Percentiles rank a stretch among this genome's conserved stretches.
phyloP scores from a whole-genome alignment of 2,797 vertebrate species.

The Pseudochirops corinnae region DNA sequence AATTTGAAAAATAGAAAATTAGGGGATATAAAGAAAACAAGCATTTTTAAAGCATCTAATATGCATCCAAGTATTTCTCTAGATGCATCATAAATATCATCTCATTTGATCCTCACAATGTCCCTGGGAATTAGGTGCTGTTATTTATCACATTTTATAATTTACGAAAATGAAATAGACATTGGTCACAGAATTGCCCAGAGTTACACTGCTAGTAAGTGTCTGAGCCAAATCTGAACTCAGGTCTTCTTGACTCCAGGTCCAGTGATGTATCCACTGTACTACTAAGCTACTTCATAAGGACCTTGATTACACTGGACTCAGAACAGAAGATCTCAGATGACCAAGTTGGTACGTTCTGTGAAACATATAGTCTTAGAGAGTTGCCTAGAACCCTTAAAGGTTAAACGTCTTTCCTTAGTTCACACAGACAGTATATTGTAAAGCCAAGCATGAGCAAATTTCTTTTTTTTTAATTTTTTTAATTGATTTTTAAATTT shows the following conservation, averaged over 20 bases:
- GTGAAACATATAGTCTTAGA: background rate
- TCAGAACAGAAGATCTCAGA: background rate
- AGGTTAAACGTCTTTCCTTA: background rate
- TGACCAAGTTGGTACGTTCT: background rate
- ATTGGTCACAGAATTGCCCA: background rate
- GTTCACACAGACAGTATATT: background rate
- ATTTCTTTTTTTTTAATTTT: too few species aligned
- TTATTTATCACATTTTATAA: background rate
- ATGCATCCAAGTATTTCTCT: background rate
- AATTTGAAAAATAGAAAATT: background rate
- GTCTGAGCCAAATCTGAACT: background rate
- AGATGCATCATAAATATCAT: background rate
- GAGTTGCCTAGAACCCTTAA: background rate
- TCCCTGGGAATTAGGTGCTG: too few species aligned
- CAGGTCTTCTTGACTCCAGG: background rate
- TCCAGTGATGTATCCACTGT: background rate
- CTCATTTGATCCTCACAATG: background rate
- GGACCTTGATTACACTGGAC: background rate
- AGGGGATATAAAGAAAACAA: background rate
- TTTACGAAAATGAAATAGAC: too few species aligned
- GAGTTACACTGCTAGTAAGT: background rate
- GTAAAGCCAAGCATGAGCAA: too few species aligned
- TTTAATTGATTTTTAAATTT: too few species aligned
- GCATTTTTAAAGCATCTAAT: background rate
- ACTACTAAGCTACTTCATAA: background rate